Evolutionary conservation across 1,140 invertebrate genomes (phyloP), one percentile per base, ranked within the genome.

Genomic region (Olivierus martensii): DNA sequence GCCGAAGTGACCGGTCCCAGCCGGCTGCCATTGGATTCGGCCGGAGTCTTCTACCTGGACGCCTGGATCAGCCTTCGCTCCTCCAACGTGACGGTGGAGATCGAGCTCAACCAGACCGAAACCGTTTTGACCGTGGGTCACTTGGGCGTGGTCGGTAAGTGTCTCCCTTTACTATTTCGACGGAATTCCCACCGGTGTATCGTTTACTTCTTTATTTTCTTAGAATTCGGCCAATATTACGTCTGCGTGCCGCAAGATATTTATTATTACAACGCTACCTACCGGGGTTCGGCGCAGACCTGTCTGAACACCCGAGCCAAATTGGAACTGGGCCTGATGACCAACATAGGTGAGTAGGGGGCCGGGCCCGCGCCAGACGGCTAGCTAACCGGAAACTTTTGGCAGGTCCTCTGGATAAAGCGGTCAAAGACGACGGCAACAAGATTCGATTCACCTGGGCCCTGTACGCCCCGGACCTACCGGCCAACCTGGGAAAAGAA

Each of bases 291-390:
- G 7, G 59, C 51, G 14, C 49, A 59, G 22, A 39, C 53, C 6
- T 50, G 56, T 11, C 51, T 51, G 4, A 61, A 52, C 36, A 58
- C 46, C 12, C n/a, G 43, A 15, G 54, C 58, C 9, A 36, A 15
- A 2, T n/a, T 62, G 7, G 51, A 62, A 42, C 51, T 62, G 34
- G 59, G 56, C 42, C 42, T 61, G 5, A 49, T 62, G 39, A 62
- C 60, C 5, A 62, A 62, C 38, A 57, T 56, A 36, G 60, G 60
- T 47, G 51, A 55, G 50, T 49, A 49, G 22, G 17, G n/a, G n/a
- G n/a, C n/a, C n/a, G n/a, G n/a, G n/a, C n/a, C n/a, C n/a, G n/a
- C n/a, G n/a, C n/a, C n/a, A n/a, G n/a, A n/a, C n/a, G n/a, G n/a
- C n/a, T n/a, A n/a, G n/a, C n/a, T n/a, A n/a, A n/a, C n/a, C n/a